Evolutionary conservation across 2,888 invertebrate genomes (phyloP).

Genomic region (Leucophenga montana): DNA sequence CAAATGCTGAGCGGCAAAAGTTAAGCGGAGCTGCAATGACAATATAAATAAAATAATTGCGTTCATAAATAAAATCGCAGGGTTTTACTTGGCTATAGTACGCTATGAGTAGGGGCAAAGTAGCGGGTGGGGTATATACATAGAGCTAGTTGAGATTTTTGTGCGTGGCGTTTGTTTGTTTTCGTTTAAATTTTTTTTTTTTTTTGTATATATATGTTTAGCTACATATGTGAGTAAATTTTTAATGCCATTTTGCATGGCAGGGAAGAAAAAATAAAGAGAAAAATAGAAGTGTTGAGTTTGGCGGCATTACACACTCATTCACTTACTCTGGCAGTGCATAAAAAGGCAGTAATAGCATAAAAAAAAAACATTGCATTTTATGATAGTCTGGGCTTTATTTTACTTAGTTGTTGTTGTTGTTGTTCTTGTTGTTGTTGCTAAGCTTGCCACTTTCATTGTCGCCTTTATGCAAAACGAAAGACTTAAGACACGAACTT

Average conservation of each 20-base stretch:
- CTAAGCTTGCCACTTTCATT: slow-evolving; percentile 60
- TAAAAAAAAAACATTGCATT: not conserved
- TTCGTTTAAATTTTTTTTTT: slow-evolving; percentile 38
- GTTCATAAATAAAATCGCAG: slow-evolving; percentile 65
- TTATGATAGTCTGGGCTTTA: slow-evolving; percentile 4
- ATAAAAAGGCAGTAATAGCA: not conserved
- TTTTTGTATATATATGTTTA: slow-evolving; percentile 24
- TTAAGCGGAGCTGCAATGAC: slow-evolving; percentile 46
- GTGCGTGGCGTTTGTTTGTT: slow-evolving; percentile 13
- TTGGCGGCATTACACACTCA: too few species aligned
- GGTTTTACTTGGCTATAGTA: not conserved
- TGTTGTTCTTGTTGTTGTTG: too few species aligned
- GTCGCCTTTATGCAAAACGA: slow-evolving; percentile 51
- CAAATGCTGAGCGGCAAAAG: slow-evolving; percentile 43
- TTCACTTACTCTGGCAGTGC: not conserved
- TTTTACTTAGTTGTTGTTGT: not conserved
- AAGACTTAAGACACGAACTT: slow-evolving; percentile 66
- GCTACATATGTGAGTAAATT: slow-evolving; percentile 50
- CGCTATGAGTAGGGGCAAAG: not conserved
- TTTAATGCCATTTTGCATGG: slow-evolving; percentile 60
- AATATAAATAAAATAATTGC: slow-evolving; percentile 72
- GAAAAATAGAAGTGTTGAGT: too few species aligned
- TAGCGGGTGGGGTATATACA: too few species aligned
- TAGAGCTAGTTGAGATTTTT: slow-evolving; percentile 5
- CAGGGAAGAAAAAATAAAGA: slow-evolving; percentile 33